A percentile compares a stretch with the other conserved stretches of the same genome.
phyloP scores from a whole-genome alignment of 1,140 invertebrate species.

The Octopus bimaculoides region DNA sequence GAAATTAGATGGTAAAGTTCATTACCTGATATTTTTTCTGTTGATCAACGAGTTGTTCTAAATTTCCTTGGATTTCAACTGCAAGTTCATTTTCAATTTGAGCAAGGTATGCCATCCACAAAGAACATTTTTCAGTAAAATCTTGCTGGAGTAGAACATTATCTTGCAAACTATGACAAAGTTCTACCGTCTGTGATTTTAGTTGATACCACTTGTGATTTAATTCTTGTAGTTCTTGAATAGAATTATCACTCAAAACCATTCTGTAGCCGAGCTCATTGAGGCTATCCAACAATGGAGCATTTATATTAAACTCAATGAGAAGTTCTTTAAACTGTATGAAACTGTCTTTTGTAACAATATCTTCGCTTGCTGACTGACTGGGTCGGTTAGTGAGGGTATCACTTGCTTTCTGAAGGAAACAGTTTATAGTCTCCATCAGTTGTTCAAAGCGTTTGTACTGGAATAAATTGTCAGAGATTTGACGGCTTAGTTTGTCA shows the following conservation, averaged over 20 bases:
- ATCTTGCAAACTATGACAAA: slow-evolving; percentile 39
- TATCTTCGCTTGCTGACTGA: slow-evolving; percentile 33
- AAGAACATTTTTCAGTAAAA: slow-evolving; percentile 50
- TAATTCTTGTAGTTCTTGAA: slow-evolving; percentile 38
- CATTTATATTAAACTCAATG: slow-evolving; percentile 38
- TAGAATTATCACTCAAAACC: slow-evolving; percentile 38
- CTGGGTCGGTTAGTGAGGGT: slow-evolving; percentile 37
- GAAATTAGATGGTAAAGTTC: background rate
- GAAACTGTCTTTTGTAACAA: slow-evolving; percentile 28
- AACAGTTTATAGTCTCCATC: slow-evolving; percentile 35
- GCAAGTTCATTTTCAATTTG: slow-evolving; percentile 45
- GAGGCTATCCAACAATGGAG: slow-evolving; percentile 33
- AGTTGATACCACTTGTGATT: slow-evolving; percentile 48
- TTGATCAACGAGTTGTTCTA: slow-evolving; percentile 43
- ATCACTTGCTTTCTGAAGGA: slow-evolving; percentile 38
- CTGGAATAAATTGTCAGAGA: slow-evolving; percentile 34
- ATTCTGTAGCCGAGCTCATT: slow-evolving; percentile 47
- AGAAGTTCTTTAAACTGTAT: slow-evolving; percentile 42
- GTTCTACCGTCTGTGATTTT: slow-evolving; percentile 36
- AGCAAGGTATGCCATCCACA: slow-evolving; percentile 52
- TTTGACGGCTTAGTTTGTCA: background rate
- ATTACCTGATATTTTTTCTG: slow-evolving; percentile 49
- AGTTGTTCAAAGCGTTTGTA: slow-evolving; percentile 37
- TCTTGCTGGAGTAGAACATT: slow-evolving; percentile 46
- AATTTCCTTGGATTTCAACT: slow-evolving; percentile 43